Evolutionary conservation across 2,888 invertebrate species (phyloP).

Genomic region (Drosophila nigritarsus): DNA sequence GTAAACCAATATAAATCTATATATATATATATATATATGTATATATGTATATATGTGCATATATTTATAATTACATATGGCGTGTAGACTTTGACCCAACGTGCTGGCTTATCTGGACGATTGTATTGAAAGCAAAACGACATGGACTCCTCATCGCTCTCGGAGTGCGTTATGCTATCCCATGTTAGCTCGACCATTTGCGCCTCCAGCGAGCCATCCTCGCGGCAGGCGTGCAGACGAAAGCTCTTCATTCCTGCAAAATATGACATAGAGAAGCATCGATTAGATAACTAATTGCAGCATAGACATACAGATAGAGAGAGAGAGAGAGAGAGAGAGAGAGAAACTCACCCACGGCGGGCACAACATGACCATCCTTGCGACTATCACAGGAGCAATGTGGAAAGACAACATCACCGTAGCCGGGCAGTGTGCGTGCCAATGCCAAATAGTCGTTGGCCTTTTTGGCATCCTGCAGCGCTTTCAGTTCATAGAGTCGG

Average conservation of each 20-base stretch:
- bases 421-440: slow-evolving; percentile 95
- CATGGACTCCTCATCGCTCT: slow-evolving; percentile 96
- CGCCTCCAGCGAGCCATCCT: slow-evolving; percentile 91
- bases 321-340: background rate
- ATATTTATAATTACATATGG: slow-evolving; percentile 90
- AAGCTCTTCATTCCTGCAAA: slow-evolving; percentile 87
- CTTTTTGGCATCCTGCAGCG: slow-evolving; percentile 95
- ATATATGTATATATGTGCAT: background rate
- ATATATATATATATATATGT: background rate
- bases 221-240: slow-evolving; percentile 93
- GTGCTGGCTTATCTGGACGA: slow-evolving; percentile 91
- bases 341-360: slow-evolving; percentile 88
- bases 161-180: slow-evolving; percentile 93
- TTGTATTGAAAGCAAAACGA: slow-evolving; percentile 95
- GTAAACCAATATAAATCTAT: slow-evolving; percentile 13
- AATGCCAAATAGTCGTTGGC: slow-evolving; percentile 94
- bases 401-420: slow-evolving; percentile 97
- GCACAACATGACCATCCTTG: slow-evolving; percentile 94
- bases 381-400: slow-evolving; percentile 96
- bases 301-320: too few species aligned
- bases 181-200: slow-evolving; percentile 94
- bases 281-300: background rate
- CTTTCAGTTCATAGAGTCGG: slow-evolving; percentile 97
- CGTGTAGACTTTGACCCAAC: slow-evolving; percentile 94
- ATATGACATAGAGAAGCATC: background rate